Percentiles rank a stretch among this genome's conserved stretches.
Evolutionary conservation across 2,113 vertebrate species (phyloP).

Genomic region (Elachura formosa): DNA sequence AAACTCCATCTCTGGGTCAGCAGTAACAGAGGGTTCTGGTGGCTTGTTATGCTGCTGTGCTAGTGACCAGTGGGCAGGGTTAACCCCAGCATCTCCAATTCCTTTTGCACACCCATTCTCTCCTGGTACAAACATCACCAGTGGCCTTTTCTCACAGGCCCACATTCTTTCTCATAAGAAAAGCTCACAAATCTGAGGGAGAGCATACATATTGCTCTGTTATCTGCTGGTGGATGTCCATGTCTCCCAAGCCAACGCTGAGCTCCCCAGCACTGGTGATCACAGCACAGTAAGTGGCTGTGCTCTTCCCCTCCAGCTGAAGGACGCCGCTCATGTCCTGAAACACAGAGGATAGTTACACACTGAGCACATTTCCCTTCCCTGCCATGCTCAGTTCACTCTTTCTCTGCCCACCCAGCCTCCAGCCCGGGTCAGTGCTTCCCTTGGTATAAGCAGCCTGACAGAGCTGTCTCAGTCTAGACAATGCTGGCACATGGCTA

Average conservation of each 20-base stretch:
- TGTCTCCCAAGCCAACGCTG: slow-evolving; percentile 84
- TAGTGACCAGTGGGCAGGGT: not conserved
- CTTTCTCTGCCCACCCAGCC: not conserved
- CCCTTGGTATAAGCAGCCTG: not conserved
- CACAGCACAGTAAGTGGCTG: slow-evolving; percentile 71
- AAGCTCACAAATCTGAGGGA: not conserved
- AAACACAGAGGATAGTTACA: not conserved
- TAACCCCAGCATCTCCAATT: not conserved
- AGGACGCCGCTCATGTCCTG: slow-evolving; percentile 59
- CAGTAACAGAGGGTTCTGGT: not conserved
- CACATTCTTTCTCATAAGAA: not conserved
- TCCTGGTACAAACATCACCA: not conserved
- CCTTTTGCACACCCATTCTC: not conserved
- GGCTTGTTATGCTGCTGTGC: not conserved
- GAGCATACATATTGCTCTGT: slow-evolving; percentile 79
- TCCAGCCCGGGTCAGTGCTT: not conserved
- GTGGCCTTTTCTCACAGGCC: not conserved
- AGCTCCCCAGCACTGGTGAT: slow-evolving; percentile 77
- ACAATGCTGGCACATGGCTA: not conserved
- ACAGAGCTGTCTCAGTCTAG: not conserved
- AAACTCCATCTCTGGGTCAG: not conserved
- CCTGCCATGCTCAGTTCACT: not conserved
- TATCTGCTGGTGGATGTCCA: slow-evolving; percentile 87
- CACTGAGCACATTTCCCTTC: not conserved
- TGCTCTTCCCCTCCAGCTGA: slow-evolving; percentile 48